These are phyloP conservation scores for Onthophagus taurus DNA, from an alignment of 1,140 invertebrate genomes.

Conservation along the genomic window DNA sequence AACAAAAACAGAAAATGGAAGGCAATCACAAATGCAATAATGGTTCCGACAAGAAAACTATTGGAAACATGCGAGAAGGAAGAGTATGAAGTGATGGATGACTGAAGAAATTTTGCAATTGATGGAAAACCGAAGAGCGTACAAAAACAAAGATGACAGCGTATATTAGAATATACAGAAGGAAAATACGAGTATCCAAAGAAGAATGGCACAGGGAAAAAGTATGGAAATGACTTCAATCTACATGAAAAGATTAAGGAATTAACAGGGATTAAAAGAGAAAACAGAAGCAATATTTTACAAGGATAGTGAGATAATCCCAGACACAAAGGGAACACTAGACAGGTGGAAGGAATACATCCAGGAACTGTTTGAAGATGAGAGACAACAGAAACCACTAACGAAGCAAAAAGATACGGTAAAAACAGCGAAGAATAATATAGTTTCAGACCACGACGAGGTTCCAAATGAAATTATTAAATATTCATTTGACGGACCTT, in stretches of 20 bases:
- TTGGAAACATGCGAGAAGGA: neutral
- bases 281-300: neutral
- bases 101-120: conserved; percentile 1
- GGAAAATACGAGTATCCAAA: conserved; percentile 17
- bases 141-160: conserved; percentile 20
- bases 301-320: conserved; percentile 13
- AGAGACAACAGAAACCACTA: conserved; percentile 7
- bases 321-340: conserved; percentile 12
- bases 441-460: conserved; percentile 20
- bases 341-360: conserved; percentile 17
- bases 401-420: conserved; percentile 16
- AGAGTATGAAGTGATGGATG: conserved; percentile 6
- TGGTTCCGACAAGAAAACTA: neutral
- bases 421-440: conserved; percentile 14
- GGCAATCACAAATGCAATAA: conserved; percentile 2
- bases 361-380: conserved; percentile 14
- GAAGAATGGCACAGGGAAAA: conserved; percentile 14
- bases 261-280: conserved; percentile 10
- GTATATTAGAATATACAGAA: conserved; percentile 17
- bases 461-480: conserved; percentile 22
- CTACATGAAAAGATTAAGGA: conserved; percentile 10
- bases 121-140: conserved; percentile 3
- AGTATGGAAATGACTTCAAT: conserved; percentile 13
- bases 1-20: neutral
- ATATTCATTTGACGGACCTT: conserved; percentile 8